Percentiles rank a stretch among this genome's conserved stretches.
Evolutionary conservation across 2,797 vertebrate species (phyloP).

Genomic region (Clangula hyemalis): DNA sequence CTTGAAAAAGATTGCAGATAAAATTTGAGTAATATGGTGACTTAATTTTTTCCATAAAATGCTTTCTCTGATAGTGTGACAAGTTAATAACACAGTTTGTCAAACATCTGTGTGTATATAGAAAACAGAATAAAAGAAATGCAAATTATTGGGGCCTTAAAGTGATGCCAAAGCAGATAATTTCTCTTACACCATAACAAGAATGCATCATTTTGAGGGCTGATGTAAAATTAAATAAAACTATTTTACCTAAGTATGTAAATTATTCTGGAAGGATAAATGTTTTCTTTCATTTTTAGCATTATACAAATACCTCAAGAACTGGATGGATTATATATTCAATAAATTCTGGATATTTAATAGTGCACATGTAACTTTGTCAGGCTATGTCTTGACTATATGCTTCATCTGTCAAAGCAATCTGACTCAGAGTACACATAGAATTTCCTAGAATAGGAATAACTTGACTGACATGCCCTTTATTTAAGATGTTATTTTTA

Average conservation of each 20-base stretch:
- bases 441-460: slow-evolving; percentile 46
- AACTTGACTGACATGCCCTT: slow-evolving; percentile 48
- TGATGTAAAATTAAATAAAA: background rate
- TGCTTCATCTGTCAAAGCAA: slow-evolving; percentile 44
- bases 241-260: background rate
- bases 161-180: background rate
- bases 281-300: background rate
- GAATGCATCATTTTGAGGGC: background rate
- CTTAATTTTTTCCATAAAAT: background rate
- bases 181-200: background rate
- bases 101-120: background rate
- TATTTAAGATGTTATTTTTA: slow-evolving; percentile 50
- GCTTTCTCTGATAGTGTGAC: background rate
- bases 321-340: background rate
- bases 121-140: background rate
- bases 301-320: background rate
- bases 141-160: background rate
- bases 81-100: background rate
- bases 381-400: background rate
- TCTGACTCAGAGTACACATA: slow-evolving; percentile 39
- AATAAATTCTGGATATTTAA: background rate
- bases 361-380: background rate
- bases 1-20: background rate
- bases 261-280: background rate
- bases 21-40: background rate